Evolutionary conservation across 2,888 invertebrate species (phyloP).

Genomic region (Drosophila diplacantha): DNA sequence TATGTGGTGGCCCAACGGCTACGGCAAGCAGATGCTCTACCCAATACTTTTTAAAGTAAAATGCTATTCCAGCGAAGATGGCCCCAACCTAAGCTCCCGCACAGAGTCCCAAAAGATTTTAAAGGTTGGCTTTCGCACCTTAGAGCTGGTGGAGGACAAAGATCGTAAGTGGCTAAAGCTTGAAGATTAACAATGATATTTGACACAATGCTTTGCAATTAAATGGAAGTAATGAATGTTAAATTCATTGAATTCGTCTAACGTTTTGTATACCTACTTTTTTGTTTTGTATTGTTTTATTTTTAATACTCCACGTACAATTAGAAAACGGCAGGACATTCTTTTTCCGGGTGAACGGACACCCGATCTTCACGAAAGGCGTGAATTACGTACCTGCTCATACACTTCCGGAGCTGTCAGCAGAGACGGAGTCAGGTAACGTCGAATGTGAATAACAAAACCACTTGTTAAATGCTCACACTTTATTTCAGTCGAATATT

Average conservation of each 20-base stretch:
- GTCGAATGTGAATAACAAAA: background rate
- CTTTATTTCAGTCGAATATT: slow-evolving; percentile 78
- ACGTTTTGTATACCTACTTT: background rate
- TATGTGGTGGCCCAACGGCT: slow-evolving; percentile 98
- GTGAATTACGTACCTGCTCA: slow-evolving; percentile 94
- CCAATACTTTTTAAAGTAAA: slow-evolving; percentile 79
- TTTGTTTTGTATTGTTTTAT: background rate
- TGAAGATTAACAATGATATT: no score
- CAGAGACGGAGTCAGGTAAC: slow-evolving; percentile 71
- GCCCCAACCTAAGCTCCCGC: slow-evolving; percentile 52
- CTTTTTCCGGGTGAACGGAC: slow-evolving; percentile 90
- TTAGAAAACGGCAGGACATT: slow-evolving; percentile 84
- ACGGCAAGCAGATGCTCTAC: slow-evolving; percentile 89
- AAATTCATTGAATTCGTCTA: no score
- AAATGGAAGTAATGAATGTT: no score
- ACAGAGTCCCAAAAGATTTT: slow-evolving; percentile 79
- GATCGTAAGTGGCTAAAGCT: slow-evolving; percentile 60
- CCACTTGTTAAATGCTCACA: background rate
- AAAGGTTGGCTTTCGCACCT: slow-evolving; percentile 89
- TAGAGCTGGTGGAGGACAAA: slow-evolving; percentile 88
- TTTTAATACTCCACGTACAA: background rate
- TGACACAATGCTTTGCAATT: no score
- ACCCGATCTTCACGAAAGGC: slow-evolving; percentile 94
- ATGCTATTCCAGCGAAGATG: slow-evolving; percentile 64
- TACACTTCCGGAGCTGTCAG: slow-evolving; percentile 87